phyloP scores from a whole-genome alignment of 2,888 invertebrate genomes.

The Cetonia aurata region DNA sequence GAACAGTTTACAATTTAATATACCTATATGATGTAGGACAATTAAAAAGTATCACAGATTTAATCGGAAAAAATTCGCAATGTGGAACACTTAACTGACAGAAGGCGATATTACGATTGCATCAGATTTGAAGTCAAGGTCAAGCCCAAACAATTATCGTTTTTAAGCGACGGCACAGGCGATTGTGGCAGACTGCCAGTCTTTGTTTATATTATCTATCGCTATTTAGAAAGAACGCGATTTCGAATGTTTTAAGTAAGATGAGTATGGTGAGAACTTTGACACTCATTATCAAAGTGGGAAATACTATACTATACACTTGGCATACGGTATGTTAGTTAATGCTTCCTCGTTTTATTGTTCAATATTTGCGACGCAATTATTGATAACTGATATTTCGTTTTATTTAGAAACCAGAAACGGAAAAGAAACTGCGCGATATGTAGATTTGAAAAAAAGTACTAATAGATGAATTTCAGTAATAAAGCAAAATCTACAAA shows the following conservation, averaged over 20 bases:
- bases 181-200: constrained; percentile 17
- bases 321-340: too few relatives aligned
- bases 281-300: background rate
- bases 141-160: constrained; percentile 12
- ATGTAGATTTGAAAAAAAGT: too few relatives aligned
- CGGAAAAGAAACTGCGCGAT: too few relatives aligned
- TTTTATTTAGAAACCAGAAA: too few relatives aligned
- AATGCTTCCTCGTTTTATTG: constrained; percentile 1
- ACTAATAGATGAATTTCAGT: too few relatives aligned
- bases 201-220: constrained; percentile 23
- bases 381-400: background rate
- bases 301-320: too few relatives aligned
- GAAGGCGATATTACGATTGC: constrained; percentile 12
- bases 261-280: constrained; percentile 20
- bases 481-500: too few relatives aligned
- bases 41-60: too few relatives aligned
- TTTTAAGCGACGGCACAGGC: background rate
- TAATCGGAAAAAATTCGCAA: too few relatives aligned
- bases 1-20: background rate
- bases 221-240: background rate
- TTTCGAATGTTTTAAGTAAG: background rate
- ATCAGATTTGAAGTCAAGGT: constrained; percentile 23
- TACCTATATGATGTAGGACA: background rate
- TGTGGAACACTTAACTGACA: constrained; percentile 3
- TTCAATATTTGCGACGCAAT: background rate